Percentiles rank a stretch among this genome's conserved stretches.
These are phyloP conservation scores for Pomacea canaliculata DNA, from an alignment of 2,888 invertebrate genomes.

Conservation along the genomic window DNA sequence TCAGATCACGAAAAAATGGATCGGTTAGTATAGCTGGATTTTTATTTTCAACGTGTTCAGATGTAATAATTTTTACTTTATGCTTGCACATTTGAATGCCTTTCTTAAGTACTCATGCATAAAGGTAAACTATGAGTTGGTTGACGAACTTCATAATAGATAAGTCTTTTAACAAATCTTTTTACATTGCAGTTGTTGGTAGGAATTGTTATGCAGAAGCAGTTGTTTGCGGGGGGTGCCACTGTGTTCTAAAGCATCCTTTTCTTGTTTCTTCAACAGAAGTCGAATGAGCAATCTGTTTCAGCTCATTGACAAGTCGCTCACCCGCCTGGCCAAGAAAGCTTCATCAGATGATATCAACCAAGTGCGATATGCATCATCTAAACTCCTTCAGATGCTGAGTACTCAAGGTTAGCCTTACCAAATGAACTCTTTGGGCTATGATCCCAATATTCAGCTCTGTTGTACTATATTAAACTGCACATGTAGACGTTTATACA, in stretches of 20 bases:
- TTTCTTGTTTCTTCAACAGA: slow-evolving; percentile 34
- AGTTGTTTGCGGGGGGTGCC: no score
- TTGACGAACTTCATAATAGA: no score
- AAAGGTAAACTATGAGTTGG: no score
- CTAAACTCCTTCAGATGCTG: slow-evolving; percentile 59
- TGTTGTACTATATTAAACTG: neutral
- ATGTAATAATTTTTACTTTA: neutral
- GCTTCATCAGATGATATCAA: slow-evolving; percentile 58
- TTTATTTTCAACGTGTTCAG: neutral
- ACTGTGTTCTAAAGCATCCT: no score
- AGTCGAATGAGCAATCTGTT: slow-evolving; percentile 58
- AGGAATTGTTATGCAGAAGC: no score
- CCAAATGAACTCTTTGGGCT: neutral
- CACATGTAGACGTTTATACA: no score
- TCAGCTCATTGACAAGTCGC: slow-evolving; percentile 58
- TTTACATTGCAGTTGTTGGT: no score
- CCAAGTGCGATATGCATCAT: slow-evolving; percentile 59
- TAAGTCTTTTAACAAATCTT: no score
- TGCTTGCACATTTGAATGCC: slow-evolving; percentile 6
- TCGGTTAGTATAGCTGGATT: slow-evolving; percentile 1
- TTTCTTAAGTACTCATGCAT: neutral
- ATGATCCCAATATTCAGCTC: neutral
- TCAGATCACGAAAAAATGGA: slow-evolving; percentile 15
- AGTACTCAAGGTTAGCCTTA: slow-evolving; percentile 54
- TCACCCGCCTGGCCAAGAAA: slow-evolving; percentile 38